A percentile compares a stretch with the other conserved stretches of the same genome.
Evolutionary conservation across 2,888 invertebrate genomes (phyloP).

Genomic region (Morpho deidamia): DNA sequence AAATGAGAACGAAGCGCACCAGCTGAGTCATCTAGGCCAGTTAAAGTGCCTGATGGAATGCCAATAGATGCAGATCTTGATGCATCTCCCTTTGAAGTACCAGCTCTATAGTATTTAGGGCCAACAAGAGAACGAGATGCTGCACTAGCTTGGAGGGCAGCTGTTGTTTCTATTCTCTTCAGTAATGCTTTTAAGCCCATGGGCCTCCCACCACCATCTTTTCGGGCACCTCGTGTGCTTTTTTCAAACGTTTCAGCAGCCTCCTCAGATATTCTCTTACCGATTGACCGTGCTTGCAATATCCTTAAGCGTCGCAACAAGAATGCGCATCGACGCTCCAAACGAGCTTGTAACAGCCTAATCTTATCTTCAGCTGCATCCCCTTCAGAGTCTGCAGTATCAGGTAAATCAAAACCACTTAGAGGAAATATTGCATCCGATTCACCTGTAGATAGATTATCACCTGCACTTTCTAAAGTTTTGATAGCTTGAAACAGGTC

Average conservation of each 20-base stretch:
- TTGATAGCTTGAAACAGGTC: conserved; percentile 88
- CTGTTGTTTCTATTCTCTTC: conserved; percentile 64
- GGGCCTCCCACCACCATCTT: conserved; percentile 67
- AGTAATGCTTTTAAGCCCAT: conserved; percentile 64
- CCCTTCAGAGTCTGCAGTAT: conserved; percentile 70
- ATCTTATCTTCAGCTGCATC: conserved; percentile 74
- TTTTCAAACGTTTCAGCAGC: conserved; percentile 81
- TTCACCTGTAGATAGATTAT: conserved; percentile 60
- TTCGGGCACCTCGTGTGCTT: conserved; percentile 84
- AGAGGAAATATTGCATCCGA: conserved; percentile 71
- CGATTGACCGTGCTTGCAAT: conserved; percentile 85
- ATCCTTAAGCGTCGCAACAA: conserved; percentile 85
- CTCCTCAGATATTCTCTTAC: conserved; percentile 88
- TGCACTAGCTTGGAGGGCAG: conserved; percentile 63
- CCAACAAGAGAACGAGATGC: conserved; percentile 54
- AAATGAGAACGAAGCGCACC: conserved; percentile 86
- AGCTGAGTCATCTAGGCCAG: conserved; percentile 83
- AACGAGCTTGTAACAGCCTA: conserved; percentile 76
- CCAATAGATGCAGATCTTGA: conserved; percentile 82
- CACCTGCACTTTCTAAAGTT: conserved; percentile 80
- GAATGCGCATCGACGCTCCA: conserved; percentile 85
- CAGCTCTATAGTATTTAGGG: conserved; percentile 68
- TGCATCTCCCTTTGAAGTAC: conserved; percentile 85
- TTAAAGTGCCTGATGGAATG: conserved; percentile 81
- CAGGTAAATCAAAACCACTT: conserved; percentile 64